Base-by-base conservation (phyloP, 2,888 invertebrate genomes). In the Clunio marinus region DNA sequence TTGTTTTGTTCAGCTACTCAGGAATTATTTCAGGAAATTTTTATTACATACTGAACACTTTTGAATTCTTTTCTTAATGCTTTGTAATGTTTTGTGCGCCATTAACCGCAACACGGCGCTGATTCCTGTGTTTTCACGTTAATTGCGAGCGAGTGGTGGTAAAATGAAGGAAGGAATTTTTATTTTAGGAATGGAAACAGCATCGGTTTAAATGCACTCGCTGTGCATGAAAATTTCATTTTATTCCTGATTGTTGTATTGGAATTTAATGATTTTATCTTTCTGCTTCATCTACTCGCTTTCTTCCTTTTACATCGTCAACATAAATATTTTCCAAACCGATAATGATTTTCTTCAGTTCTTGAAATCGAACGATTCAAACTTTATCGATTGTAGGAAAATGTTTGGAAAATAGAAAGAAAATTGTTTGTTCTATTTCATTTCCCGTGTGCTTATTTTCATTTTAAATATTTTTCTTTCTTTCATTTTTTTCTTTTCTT, bases 381-480 rank as follows among this genome's bases (percentile, higher is more conserved):
- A 17, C 15, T 45, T 15, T 4, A 4, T 45, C 45, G 13, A 45
- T 3, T 15, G 15, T 4, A 45, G 45, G 45, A 45, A 45, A 17
- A 55, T 62, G 45, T 32, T 62, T 62, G n/a, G n/a, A n/a, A n/a
- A n/a, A n/a, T n/a, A n/a, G n/a, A n/a, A n/a, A n/a, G n/a, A n/a
- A n/a, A n/a, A n/a, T n/a, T n/a, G n/a, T n/a, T n/a, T n/a, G n/a
- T 28, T 37, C 37, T 41, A 62, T 62, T 62, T 62, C 62, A 45
- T 62, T 62, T 62, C 62, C 45, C 37, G 37, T 62, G n/a, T n/a
- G n/a, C n/a, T n/a, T n/a, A n/a, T n/a, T n/a, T n/a, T n/a, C n/a
- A n/a, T n/a, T n/a, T n/a, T n/a, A n/a, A n/a, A n/a, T 32, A 28
- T 32, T 59, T 59, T 59, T 35, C 59, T 4, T 51, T 2, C 8